A percentile compares a stretch with the other conserved stretches of the same genome.
phyloP scores from a whole-genome alignment of 2,797 vertebrate genomes.

The Syngnathus rostellatus region DNA sequence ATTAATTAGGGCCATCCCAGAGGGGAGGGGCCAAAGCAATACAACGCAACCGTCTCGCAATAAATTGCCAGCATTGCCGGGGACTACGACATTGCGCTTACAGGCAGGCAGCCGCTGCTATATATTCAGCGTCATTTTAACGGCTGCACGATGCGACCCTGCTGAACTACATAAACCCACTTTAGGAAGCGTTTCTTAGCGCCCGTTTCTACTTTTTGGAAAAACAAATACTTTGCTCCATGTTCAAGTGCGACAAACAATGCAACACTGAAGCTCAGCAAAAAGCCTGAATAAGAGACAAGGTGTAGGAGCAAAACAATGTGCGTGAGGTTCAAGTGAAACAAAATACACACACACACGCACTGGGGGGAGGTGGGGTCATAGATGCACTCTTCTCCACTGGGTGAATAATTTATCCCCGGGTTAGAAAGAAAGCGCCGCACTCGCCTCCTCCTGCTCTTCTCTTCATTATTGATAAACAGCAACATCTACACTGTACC shows the following conservation, averaged over 20 bases:
- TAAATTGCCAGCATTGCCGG: not conserved
- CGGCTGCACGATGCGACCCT: not conserved
- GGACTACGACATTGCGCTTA: not conserved
- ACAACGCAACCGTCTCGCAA: not conserved
- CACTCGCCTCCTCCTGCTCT: slow-evolving; percentile 48
- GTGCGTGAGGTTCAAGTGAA: slow-evolving; percentile 13
- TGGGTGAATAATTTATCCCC: slow-evolving; percentile 64
- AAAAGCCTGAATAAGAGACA: slow-evolving; percentile 23
- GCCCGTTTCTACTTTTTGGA: no score
- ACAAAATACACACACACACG: slow-evolving; percentile 29
- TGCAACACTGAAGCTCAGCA: slow-evolving; percentile 27
- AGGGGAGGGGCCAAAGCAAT: no score
- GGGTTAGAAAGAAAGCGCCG: slow-evolving; percentile 46
- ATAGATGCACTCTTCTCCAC: slow-evolving; percentile 42
- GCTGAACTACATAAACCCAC: not conserved
- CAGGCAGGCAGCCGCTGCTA: not conserved
- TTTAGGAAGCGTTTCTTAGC: no score
- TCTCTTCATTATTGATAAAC: slow-evolving; percentile 71
- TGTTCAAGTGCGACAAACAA: slow-evolving; percentile 17
- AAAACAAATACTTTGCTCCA: not conserved
- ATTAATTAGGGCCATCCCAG: slow-evolving; percentile 2
- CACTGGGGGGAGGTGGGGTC: slow-evolving; percentile 1
- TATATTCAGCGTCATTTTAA: slow-evolving; percentile 5
- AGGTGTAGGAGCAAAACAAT: slow-evolving; percentile 27
- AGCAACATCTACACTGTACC: slow-evolving; percentile 66